phyloP scores from a whole-genome alignment of 1,140 invertebrate species.

The Rhopalosiphum maidis region DNA sequence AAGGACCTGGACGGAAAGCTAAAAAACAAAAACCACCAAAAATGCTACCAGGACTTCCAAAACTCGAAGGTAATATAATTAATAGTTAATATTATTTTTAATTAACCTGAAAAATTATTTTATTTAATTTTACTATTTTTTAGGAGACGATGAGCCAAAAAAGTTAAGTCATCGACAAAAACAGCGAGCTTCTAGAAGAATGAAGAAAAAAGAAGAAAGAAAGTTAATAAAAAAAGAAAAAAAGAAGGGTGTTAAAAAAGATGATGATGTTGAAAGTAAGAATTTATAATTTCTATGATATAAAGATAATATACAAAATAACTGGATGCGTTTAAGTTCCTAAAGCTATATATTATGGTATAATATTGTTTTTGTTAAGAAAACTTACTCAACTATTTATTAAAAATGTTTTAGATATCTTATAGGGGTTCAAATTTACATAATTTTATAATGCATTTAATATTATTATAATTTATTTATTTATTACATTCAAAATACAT shows the following conservation, averaged over 20 bases:
- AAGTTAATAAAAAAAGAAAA: slow-evolving; percentile 61
- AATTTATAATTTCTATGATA: slow-evolving; percentile 23
- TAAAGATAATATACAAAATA: background rate
- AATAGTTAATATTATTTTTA: slow-evolving; percentile 43
- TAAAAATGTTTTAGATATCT: background rate
- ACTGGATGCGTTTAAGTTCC: background rate
- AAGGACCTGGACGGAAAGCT: slow-evolving; percentile 82
- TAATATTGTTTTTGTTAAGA: background rate
- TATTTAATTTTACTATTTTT: slow-evolving; percentile 46
- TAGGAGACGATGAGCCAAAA: slow-evolving; percentile 65
- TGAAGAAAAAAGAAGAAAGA: slow-evolving; percentile 65
- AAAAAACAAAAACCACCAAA: slow-evolving; percentile 82
- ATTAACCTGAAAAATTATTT: background rate
- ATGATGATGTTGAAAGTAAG: slow-evolving; percentile 60
- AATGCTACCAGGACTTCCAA: slow-evolving; percentile 67
- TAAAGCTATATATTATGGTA: background rate
- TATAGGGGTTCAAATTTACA: background rate
- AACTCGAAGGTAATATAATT: slow-evolving; percentile 65
- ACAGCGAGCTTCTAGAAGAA: slow-evolving; percentile 70
- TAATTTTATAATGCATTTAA: background rate
- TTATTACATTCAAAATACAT: background rate
- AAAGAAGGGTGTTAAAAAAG: slow-evolving; percentile 61
- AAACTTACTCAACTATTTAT: background rate
- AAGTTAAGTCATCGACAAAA: slow-evolving; percentile 74
- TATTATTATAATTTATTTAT: background rate